Conservation (phyloP, 1,140 invertebrate genomes). For the Caenorhabditis elegans region DNA sequence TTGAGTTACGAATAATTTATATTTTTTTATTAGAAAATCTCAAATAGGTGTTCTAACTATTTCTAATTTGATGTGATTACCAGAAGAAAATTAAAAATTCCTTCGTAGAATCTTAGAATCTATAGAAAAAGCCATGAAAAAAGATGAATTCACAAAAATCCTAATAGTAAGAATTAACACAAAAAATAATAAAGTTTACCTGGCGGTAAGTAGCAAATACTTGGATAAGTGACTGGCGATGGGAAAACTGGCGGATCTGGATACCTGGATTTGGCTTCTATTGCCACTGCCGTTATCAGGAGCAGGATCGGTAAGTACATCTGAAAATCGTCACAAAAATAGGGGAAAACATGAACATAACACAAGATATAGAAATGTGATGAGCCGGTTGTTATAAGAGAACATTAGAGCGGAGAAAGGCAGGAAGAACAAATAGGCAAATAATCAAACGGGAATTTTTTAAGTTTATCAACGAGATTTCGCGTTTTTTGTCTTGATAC, state of each 20-base stretch:
- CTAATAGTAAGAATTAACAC: no score
- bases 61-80: no score
- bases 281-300: not conserved
- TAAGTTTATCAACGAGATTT: not conserved
- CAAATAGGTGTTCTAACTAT: no score
- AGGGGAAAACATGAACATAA: not conserved
- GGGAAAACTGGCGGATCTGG: conserved; percentile 42
- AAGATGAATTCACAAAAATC: no score
- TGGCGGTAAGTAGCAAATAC: conserved; percentile 45
- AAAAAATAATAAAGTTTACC: no score
- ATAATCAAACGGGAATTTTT: conserved; percentile 25
- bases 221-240: conserved; percentile 36
- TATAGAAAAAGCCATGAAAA: no score
- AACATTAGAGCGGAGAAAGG: conserved; percentile 1
- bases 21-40: no score
- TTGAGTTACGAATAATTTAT: no score
- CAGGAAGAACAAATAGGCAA: conserved; percentile 15
- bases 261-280: conserved; percentile 5
- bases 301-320: not conserved
- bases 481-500: not conserved
- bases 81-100: no score
- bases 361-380: not conserved
- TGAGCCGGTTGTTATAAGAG: conserved; percentile 24
- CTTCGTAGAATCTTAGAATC: no score
- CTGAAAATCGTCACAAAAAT: not conserved